phyloP scores from a whole-genome alignment of 2,888 invertebrate genomes.

The Galeruca laticollis region DNA sequence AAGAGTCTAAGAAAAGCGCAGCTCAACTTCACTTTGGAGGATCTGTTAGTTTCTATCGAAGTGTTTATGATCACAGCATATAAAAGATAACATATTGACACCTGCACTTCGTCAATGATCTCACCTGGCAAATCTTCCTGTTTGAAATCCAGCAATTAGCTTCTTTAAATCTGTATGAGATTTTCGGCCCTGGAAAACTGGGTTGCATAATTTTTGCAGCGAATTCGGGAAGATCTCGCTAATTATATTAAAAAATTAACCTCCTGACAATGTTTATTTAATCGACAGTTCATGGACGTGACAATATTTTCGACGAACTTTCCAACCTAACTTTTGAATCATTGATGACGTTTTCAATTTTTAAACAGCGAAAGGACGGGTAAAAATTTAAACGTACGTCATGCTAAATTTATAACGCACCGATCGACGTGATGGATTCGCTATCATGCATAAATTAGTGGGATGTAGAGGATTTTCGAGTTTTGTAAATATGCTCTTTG shows the following conservation, averaged over 20 bases:
- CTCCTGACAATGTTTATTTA: neutral
- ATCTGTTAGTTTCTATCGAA: too few species aligned
- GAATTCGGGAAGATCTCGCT: too few species aligned
- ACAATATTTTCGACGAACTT: slow-evolving; percentile 20
- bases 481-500: neutral
- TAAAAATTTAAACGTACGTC: slow-evolving; percentile 30
- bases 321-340: slow-evolving; percentile 26
- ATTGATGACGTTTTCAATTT: slow-evolving; percentile 34
- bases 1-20: too few species aligned
- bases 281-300: slow-evolving; percentile 5
- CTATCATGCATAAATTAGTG: slow-evolving; percentile 31
- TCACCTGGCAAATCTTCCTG: too few species aligned
- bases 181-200: too few species aligned
- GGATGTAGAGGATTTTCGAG: slow-evolving; percentile 31
- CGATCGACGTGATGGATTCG: slow-evolving; percentile 20
- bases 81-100: too few species aligned
- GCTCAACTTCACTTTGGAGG: too few species aligned
- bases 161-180: too few species aligned
- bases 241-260: neutral
- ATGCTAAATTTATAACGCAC: slow-evolving; percentile 29
- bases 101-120: too few species aligned
- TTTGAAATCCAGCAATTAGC: too few species aligned
- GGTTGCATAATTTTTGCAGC: neutral
- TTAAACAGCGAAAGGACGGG: slow-evolving; percentile 29
- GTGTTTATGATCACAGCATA: too few species aligned